Evolutionary conservation across 2,113 vertebrate genomes (phyloP), one percentile per base, ranked within the genome.

Genomic region (Neotoma lepida): DNA sequence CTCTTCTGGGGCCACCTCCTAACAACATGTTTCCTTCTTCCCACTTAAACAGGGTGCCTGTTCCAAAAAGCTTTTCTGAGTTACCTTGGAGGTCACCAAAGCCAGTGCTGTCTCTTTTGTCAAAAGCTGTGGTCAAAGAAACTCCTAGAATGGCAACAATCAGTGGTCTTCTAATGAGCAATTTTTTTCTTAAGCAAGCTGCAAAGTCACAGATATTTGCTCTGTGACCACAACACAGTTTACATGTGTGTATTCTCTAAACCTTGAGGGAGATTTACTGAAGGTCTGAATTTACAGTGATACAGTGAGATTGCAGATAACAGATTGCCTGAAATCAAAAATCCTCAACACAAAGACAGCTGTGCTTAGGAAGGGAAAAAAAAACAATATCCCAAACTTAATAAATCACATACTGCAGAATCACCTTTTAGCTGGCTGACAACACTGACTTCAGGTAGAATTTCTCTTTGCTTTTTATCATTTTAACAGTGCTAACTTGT

Each of bases 281-380:
- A 91, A 95, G 85, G 89, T 96, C 87, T 94, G 80, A 86, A 90
- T 97, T 96, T 95, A 96, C 58, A 96, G 95, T 78, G 78, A 89
- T 88, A 93, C 39, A 61, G 68, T 88, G 84, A 95, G 93, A 92
- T 80, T 95, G 84, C 44, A 89, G 95, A 86, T 91, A 96, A 95
- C 80, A 95, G 73, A 96, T 58, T 96, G 95, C 94, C 91, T 93
- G 46, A 94, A 91, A 94, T 80, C 46, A 96, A 94, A 95, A 87
- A 81, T 95, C 70, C 30, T 86, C 58, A 96, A 71, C 68, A 93
- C 58, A 49, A 94, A 94, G 85, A 96, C 74, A 95, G 94, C 70
- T 95, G 84, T 92, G 78, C 74, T 95, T 91, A 85, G 84, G 1
- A 58, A 44, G 24, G 63, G 44, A 39, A 35, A 88, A 51, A 91